Percentiles rank a stretch among this genome's conserved stretches.
phyloP scores from a whole-genome alignment of 35 echinoderm and acorn worm genomes.

The Ptychodera flava region DNA sequence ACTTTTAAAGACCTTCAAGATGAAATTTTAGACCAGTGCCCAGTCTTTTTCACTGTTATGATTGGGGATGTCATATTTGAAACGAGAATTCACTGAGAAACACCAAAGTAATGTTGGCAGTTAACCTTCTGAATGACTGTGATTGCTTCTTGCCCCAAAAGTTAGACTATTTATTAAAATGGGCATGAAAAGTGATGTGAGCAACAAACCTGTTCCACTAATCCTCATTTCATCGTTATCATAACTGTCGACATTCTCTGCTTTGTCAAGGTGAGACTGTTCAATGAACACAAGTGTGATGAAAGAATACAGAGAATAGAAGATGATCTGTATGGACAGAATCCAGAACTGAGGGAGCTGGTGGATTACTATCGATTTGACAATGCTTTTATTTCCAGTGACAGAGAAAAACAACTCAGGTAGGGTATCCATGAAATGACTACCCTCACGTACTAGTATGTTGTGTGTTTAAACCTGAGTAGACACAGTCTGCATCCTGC shows the following conservation, averaged over 20 bases:
- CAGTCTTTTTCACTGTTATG: too few species aligned
- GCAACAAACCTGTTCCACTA: not conserved
- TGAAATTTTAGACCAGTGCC: too few species aligned
- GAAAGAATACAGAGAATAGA: slow-evolving; percentile 55
- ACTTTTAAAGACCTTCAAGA: too few species aligned
- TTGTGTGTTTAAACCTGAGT: too few species aligned
- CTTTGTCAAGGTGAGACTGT: slow-evolving; percentile 17
- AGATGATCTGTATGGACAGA: slow-evolving; percentile 41
- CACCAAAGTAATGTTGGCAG: too few species aligned
- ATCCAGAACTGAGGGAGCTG: slow-evolving; percentile 57
- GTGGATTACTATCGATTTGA: slow-evolving; percentile 18
- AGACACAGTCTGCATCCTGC: too few species aligned
- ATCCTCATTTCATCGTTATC: not conserved
- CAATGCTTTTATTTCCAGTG: slow-evolving; percentile 17
- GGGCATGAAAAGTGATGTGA: not conserved
- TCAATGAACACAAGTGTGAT: slow-evolving; percentile 33
- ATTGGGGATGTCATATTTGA: too few species aligned
- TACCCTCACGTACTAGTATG: too few species aligned
- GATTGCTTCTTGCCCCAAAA: not conserved
- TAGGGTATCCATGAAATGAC: too few species aligned
- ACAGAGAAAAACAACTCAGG: slow-evolving; percentile 69
- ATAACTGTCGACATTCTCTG: not conserved
- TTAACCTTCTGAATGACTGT: too few species aligned
- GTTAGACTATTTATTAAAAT: not conserved
- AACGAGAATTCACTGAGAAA: too few species aligned